Conservation (phyloP, 2,888 invertebrate genomes). For the Sphinx pinastri region DNA sequence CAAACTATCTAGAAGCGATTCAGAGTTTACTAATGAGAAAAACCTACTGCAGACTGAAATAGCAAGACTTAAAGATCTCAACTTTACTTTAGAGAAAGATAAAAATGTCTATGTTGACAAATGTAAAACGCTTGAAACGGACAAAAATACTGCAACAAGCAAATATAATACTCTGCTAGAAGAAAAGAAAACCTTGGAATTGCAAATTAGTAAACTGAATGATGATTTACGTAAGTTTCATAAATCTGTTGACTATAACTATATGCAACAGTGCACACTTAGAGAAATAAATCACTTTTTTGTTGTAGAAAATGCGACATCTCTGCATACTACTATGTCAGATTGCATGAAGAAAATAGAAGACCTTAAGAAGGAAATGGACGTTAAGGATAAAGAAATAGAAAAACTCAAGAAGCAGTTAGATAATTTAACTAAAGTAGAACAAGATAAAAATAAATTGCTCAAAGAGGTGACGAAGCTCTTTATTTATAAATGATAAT, state of each 20-base stretch:
- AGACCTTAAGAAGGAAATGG: slow-evolving; percentile 86
- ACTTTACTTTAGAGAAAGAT: slow-evolving; percentile 73
- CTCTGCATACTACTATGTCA: slow-evolving; percentile 81
- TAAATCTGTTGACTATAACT: background rate
- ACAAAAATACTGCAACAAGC: slow-evolving; percentile 65
- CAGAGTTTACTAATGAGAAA: slow-evolving; percentile 81
- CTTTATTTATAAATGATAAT: background rate
- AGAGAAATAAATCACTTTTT: slow-evolving; percentile 4
- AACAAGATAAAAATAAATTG: slow-evolving; percentile 84
- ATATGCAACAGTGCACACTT: background rate
- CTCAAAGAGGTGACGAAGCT: slow-evolving; percentile 79
- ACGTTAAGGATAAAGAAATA: slow-evolving; percentile 85
- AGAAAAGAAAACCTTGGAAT: slow-evolving; percentile 86
- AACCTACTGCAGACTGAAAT: slow-evolving; percentile 78
- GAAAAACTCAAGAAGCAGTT: slow-evolving; percentile 85
- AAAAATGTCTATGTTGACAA: slow-evolving; percentile 66
- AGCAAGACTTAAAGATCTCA: slow-evolving; percentile 79
- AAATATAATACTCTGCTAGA: slow-evolving; percentile 84
- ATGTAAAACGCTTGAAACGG: slow-evolving; percentile 65
- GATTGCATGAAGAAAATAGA: slow-evolving; percentile 86
- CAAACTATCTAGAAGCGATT: slow-evolving; percentile 77
- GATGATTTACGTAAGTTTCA: slow-evolving; percentile 83
- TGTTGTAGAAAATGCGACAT: slow-evolving; percentile 78
- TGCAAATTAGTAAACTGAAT: slow-evolving; percentile 84
- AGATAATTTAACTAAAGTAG: slow-evolving; percentile 72